These are phyloP conservation scores for Drosophila algonquin DNA, from an alignment of 2,888 invertebrate species.

Conservation along the genomic window DNA sequence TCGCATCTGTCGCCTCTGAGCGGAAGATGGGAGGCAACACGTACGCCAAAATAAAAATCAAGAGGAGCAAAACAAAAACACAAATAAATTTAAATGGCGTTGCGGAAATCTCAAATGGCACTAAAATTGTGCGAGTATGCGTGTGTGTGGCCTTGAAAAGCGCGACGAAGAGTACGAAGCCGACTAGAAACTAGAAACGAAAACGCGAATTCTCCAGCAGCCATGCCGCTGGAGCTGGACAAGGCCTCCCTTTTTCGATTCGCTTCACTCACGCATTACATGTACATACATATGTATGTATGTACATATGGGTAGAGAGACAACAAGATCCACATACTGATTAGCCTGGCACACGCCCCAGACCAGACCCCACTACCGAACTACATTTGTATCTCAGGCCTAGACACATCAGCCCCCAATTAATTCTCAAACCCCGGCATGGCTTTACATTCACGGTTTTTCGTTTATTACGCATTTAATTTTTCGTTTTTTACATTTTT, in stretches of 20 bases:
- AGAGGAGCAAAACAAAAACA: slow-evolving; percentile 19
- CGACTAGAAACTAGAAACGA: slow-evolving; percentile 13
- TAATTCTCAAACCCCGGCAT: not conserved
- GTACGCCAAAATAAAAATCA: slow-evolving; percentile 63
- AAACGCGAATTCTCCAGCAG: slow-evolving; percentile 12
- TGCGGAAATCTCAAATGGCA: slow-evolving; percentile 68
- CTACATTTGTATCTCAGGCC: not conserved
- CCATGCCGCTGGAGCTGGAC: slow-evolving; percentile 1
- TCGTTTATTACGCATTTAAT: slow-evolving; percentile 36
- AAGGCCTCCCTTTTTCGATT: slow-evolving; percentile 18
- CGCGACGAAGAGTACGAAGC: slow-evolving; percentile 27
- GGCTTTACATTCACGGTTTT: slow-evolving; percentile 10
- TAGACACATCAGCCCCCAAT: slow-evolving; percentile 5
- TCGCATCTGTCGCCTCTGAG: slow-evolving; percentile 14
- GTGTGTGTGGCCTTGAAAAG: slow-evolving; percentile 54
- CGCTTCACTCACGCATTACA: slow-evolving; percentile 1
- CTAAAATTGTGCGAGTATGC: slow-evolving; percentile 14
- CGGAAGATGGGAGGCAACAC: slow-evolving; percentile 60
- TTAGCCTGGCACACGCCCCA: slow-evolving; percentile 32
- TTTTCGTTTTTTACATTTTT: slow-evolving; percentile 17
- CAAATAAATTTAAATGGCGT: slow-evolving; percentile 59
- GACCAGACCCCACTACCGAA: slow-evolving; percentile 1
- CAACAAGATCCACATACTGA: slow-evolving; percentile 19
- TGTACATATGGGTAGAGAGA: slow-evolving; percentile 1
- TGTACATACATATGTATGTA: slow-evolving; percentile 7